These are phyloP conservation scores for Drosophila quinaria DNA, from an alignment of 2,888 invertebrate genomes.

Conservation along the genomic window DNA sequence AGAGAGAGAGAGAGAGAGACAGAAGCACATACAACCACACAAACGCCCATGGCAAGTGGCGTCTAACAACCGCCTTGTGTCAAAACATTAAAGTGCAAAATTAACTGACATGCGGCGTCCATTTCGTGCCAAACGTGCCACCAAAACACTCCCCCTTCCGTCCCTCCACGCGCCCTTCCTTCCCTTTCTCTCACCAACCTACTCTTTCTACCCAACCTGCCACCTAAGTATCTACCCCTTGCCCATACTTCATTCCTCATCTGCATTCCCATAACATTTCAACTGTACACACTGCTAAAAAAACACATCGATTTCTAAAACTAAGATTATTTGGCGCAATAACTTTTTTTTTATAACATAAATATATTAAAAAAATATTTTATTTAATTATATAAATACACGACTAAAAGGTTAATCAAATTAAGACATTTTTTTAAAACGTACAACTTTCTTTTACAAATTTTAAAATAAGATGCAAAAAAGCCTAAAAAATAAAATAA, in stretches of 20 bases:
- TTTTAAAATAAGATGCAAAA: no score
- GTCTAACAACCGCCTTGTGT: slow-evolving; percentile 67
- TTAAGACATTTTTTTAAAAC: no score
- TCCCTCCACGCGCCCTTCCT: no score
- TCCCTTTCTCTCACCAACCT: background rate
- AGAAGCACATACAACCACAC: slow-evolving; percentile 6
- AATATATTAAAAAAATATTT: no score
- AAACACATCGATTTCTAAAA: no score
- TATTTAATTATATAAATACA: no score
- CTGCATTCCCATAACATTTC: background rate
- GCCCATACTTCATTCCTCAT: background rate
- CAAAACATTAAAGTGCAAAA: slow-evolving; percentile 70
- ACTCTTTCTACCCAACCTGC: background rate
- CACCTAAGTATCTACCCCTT: background rate
- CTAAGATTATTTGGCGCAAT: no score
- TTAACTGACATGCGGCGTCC: slow-evolving; percentile 66
- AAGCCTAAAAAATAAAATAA: no score
- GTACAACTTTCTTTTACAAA: no score
- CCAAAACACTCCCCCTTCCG: slow-evolving; percentile 3
- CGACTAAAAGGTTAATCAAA: no score
- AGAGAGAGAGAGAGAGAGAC: background rate
- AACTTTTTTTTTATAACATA: no score
- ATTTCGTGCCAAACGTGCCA: slow-evolving; percentile 47
- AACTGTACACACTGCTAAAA: background rate
- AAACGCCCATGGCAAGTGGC: slow-evolving; percentile 51